phyloP scores from a whole-genome alignment of 2,797 vertebrate genomes.

The Emys orbicularis region DNA sequence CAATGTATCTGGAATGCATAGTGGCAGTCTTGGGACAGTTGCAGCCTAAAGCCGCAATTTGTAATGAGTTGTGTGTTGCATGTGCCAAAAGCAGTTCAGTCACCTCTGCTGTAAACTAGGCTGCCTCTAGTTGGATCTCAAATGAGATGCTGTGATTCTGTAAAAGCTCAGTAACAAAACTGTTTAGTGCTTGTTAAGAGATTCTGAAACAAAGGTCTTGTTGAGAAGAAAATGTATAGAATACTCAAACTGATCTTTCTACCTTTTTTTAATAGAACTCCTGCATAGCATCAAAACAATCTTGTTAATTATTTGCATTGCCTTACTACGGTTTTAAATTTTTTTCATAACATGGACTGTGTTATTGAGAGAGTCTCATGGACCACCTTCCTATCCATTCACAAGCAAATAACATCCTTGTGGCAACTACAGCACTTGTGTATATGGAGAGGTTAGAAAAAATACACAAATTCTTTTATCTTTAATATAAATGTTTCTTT shows the following conservation, averaged over 20 bases:
- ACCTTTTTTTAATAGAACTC: not conserved
- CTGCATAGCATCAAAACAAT: not conserved
- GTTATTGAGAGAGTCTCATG: not conserved
- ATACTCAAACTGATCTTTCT: not conserved
- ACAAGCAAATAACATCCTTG: not conserved
- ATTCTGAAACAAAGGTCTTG: not conserved
- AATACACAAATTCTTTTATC: not conserved
- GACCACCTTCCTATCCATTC: not conserved
- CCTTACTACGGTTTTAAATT: not conserved
- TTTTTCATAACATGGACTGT: not conserved
- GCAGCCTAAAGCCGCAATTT: conserved; percentile 64
- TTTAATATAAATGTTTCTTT: not conserved
- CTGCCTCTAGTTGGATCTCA: conserved; percentile 39
- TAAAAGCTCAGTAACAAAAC: not conserved
- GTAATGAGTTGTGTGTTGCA: conserved; percentile 28
- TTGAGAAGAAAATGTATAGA: not conserved
- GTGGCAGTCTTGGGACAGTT: conserved; percentile 57
- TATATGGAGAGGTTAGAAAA: not conserved
- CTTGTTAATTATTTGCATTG: not conserved
- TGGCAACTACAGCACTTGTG: not conserved
- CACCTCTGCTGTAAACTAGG: conserved; percentile 31
- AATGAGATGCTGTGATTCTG: not conserved
- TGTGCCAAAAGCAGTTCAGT: conserved; percentile 3
- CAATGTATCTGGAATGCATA: conserved; percentile 50
- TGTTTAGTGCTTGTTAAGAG: not conserved